Base-by-base conservation (phyloP, 2,113 vertebrate species). In the Nyctereutes procyonoides region DNA sequence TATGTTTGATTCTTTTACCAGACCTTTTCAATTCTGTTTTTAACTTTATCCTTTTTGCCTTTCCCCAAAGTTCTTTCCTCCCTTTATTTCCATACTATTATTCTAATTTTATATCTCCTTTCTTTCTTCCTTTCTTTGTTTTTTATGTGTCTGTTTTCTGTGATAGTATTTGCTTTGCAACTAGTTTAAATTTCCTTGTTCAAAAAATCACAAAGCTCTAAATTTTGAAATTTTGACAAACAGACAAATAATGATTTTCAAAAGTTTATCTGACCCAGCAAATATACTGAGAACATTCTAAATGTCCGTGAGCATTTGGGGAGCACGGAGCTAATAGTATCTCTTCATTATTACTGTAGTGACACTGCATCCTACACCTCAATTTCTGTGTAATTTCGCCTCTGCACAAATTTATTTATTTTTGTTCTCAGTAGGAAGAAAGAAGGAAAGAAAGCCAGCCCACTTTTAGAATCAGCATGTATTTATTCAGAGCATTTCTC, bases 1-100 rank as follows among this genome's bases (percentile, higher is more conserved):
- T 93, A 55, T 55, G 93, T 97, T 88, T 79, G 96, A 96, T 97
- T 97, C 88, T 95, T 98, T 96, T 95, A 67, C 95, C 95, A 93
- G 96, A 96, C 67, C 17, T 93, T 97, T 90, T 97, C 96, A 58
- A 58, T 96, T 90, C 96, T 95, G 0, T 51, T 97, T 95, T 90
- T 60, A 80, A 91, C 90, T 14, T 65, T n/a, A 32, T 74, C n/a
- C 10, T 48, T 80, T 86, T 77, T 62, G 63, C 8, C 69, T 17
- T 60, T 62, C n/a, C 67, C 67, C 9, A 14, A 35, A 51, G 65
- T 79, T 74, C 19, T 80, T 85, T 83, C 48, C 48, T 92, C 73
- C 84, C 5, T n/a, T 16, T 63, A 2, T 76, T 71, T 87, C 35
- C 43, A 22, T 38, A 65, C 13, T 26, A 10, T 10, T 26, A 2